These are phyloP conservation scores for Jacana jacana DNA, from an alignment of 2,113 vertebrate genomes.

Conservation along the genomic window DNA sequence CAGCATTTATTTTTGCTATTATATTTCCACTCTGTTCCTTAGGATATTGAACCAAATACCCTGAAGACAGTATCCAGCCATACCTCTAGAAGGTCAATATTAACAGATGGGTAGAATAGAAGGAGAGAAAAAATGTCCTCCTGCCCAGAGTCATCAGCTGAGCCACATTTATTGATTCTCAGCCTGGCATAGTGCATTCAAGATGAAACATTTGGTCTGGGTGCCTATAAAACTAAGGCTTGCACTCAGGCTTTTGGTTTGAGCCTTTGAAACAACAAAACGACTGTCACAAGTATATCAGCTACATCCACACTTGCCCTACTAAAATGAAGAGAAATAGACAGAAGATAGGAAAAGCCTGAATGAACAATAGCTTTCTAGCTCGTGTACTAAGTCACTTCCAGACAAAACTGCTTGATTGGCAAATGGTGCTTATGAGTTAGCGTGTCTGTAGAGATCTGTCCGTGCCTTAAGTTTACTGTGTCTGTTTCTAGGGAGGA, in stretches of 20 bases:
- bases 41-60: neutral
- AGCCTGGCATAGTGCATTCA: neutral
- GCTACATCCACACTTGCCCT: neutral
- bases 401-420: neutral
- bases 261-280: neutral
- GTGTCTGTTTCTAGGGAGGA: conserved; percentile 75
- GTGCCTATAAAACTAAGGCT: neutral
- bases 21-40: neutral
- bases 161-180: neutral
- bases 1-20: neutral
- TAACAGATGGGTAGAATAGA: neutral
- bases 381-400: neutral
- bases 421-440: neutral
- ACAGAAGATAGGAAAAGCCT: neutral
- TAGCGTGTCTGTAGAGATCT: neutral
- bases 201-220: neutral
- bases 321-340: neutral
- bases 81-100: neutral
- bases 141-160: neutral
- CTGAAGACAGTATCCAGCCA: neutral
- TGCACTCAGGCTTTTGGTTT: neutral
- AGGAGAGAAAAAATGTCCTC: neutral
- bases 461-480: neutral
- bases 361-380: neutral
- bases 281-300: accelerated